Percentiles rank a stretch among this genome's conserved stretches.
These are phyloP conservation scores for Bombus difficillimus DNA, from an alignment of 1,140 invertebrate genomes.

Conservation along the genomic window DNA sequence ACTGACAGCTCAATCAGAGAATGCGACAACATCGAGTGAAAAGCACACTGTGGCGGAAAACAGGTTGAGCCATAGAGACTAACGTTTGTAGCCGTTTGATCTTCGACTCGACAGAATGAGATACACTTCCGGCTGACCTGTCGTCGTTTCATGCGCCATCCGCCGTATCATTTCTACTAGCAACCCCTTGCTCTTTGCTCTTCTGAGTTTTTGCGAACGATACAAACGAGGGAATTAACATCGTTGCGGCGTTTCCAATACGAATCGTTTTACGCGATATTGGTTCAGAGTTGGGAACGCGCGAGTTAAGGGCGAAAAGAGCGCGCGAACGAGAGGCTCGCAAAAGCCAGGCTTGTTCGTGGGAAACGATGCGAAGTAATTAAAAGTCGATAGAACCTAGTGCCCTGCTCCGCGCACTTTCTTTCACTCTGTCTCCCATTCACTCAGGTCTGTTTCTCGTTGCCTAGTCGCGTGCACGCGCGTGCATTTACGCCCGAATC, in stretches of 20 bases:
- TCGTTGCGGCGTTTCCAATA: neutral
- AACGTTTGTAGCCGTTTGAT: neutral
- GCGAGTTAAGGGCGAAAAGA: conserved; percentile 36
- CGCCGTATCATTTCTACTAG: neutral
- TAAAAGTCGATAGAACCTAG: conserved; percentile 73
- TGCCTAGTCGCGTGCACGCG: neutral
- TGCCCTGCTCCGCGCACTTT: conserved; percentile 58
- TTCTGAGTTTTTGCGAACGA: neutral
- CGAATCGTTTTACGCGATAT: conserved; percentile 32
- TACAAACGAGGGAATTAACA: neutral
- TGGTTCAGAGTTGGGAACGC: conserved; percentile 36
- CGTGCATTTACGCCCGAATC: neutral
- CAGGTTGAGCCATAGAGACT: neutral
- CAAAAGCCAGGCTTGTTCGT: conserved; percentile 42
- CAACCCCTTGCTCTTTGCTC: neutral
- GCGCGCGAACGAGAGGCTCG: conserved; percentile 3
- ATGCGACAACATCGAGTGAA: neutral
- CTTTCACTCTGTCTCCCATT: conserved; percentile 33
- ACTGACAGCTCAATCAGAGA: conserved; percentile 5
- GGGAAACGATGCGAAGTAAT: conserved; percentile 69
- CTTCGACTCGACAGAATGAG: neutral
- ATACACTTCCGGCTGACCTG: conserved; percentile 9
- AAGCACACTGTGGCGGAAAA: neutral
- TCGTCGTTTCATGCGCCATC: neutral
- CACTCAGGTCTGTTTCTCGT: conserved; percentile 7